Evolutionary conservation across 2,888 invertebrate genomes (phyloP).

Genomic region (Tubulanus polymorphus): DNA sequence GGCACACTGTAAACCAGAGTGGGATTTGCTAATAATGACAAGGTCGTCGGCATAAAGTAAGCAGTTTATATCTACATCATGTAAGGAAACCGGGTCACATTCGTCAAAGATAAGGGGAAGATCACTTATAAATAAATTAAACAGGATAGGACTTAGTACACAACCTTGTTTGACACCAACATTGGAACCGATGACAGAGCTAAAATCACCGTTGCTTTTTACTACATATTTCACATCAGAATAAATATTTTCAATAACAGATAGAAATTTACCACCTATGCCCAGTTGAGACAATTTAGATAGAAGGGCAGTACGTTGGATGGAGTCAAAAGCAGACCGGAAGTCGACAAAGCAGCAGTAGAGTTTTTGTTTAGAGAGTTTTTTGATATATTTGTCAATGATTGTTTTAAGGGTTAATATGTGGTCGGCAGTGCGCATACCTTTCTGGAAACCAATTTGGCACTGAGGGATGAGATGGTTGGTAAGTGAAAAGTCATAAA

Average conservation of each 20-base stretch:
- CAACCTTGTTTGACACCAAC: constrained; percentile 1
- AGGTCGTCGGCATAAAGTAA: not conserved
- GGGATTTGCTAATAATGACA: not conserved
- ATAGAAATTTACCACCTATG: not conserved
- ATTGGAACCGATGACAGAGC: not conserved
- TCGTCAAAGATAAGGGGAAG: not conserved
- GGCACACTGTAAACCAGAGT: not conserved
- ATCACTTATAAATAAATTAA: not conserved
- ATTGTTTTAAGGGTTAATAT: not conserved
- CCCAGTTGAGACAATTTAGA: not conserved
- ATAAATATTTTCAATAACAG: not conserved
- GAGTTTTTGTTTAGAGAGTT: not conserved
- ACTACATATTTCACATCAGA: not conserved
- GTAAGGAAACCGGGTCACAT: not conserved
- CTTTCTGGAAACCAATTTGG: not conserved
- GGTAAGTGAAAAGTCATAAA: not conserved
- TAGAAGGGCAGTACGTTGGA: not conserved
- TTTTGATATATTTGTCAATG: not conserved
- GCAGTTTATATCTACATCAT: not conserved
- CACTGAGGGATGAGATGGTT: not conserved
- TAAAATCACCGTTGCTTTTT: not conserved
- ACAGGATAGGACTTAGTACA: not conserved
- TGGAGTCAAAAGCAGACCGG: not conserved
- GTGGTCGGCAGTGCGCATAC: not conserved
- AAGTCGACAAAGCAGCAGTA: not conserved